Evolutionary conservation across 2,888 invertebrate genomes (phyloP), one percentile per base, ranked within the genome.

Genomic region (Cabera pusaria): DNA sequence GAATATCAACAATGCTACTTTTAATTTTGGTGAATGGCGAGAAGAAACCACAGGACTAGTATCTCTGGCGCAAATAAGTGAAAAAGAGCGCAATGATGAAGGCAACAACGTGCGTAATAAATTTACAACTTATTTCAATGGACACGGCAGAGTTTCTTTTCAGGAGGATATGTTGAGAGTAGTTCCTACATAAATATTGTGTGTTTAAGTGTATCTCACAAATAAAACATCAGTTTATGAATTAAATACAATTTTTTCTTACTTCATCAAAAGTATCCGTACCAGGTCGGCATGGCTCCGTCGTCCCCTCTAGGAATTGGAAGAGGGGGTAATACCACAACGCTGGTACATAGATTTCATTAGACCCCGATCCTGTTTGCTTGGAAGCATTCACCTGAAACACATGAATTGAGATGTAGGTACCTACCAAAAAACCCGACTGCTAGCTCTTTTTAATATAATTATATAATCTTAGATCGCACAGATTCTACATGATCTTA

Each of bases 11-110:
- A 7, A 44, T 29, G 10, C 11, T 19, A 41, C 37, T 35, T 51
- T 38, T 45, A 42, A 39, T 16, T 19, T n/a, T 31, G 50, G 48
- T 35, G 38, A 51, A 24, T 51, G 49, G 44, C 42, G 49, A 11
- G 32, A 8, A 34, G 34, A 49, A 50, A 29, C 37, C 8, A 18
- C 26, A 17, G 42, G 10, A 42, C 26, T 51, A 34, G 49, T 45
- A 5, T 39, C 49, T 27, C 20, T 45, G 14, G 7, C 32, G 39
- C 35, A 42, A 45, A 51, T 26, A 45, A 36, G 28, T 28, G 32
- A 32, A 32, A 32, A 32, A 32, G 16, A 49, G 39, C 45, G 42
- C 21, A 49, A 46, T 27, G 19, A 49, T 39, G 51, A 51, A 33
- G 46, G 45, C 21, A 50, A 51, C 27, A 24, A 21, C 23, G 42